A percentile compares a stretch with the other conserved stretches of the same genome.
These are phyloP conservation scores for Pitta sordida DNA, from an alignment of 2,113 vertebrate species.

Conservation along the genomic window DNA sequence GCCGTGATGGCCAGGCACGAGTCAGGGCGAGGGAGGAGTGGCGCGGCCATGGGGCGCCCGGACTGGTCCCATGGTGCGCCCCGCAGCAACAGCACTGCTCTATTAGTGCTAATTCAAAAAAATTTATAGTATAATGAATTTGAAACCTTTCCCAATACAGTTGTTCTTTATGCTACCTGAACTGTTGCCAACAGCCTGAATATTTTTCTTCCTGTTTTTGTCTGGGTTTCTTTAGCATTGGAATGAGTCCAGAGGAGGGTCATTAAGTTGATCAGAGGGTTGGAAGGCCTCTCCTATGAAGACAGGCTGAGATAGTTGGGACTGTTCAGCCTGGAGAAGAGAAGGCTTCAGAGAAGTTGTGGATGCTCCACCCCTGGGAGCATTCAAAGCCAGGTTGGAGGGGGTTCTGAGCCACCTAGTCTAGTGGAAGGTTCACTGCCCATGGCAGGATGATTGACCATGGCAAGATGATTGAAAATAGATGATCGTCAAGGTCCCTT, in stretches of 20 bases:
- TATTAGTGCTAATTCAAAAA: neutral
- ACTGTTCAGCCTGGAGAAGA: no score
- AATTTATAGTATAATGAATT: neutral
- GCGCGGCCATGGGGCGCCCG: no score
- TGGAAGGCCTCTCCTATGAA: neutral
- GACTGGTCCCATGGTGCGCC: no score
- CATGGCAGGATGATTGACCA: no score
- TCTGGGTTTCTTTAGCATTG: neutral
- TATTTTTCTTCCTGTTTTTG: neutral
- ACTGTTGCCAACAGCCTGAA: neutral
- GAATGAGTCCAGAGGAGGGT: neutral
- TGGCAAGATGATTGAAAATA: neutral
- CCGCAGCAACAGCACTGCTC: no score
- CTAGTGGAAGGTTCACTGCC: fast-evolving
- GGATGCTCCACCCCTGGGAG: neutral
- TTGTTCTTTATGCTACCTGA: neutral
- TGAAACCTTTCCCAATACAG: neutral
- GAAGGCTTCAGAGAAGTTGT: neutral
- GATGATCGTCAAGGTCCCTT: neutral
- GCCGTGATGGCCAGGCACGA: no score
- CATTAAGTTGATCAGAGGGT: neutral
- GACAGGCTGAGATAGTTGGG: neutral
- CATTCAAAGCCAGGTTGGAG: neutral
- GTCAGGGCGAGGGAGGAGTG: no score
- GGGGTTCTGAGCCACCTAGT: neutral